Base-by-base conservation (phyloP, 2,888 invertebrate species). In the Perithous albicinctus region DNA sequence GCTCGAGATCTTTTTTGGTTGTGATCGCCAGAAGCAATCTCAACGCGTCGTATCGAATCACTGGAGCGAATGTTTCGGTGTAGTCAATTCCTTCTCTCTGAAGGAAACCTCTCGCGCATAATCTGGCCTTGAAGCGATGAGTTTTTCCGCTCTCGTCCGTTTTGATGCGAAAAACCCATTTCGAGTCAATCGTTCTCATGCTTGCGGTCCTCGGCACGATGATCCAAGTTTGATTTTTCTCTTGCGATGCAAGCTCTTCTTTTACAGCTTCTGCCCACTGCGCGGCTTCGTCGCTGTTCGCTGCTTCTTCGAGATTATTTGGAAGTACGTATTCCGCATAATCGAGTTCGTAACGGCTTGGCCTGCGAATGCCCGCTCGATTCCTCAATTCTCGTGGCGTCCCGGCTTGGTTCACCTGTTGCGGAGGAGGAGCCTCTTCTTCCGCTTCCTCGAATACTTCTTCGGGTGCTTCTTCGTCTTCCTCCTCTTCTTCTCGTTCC, bases 281-380 rank as follows among this genome's bases (percentile, higher is more conserved):
- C n/a, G n/a, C n/a, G n/a, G n/a, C n/a, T n/a, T 0, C 10, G 10
- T 12, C 1, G 12, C 72, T 72, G 10, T 35, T 2, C 5, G 1
- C 8, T 8, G 59, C 73, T 43, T 73, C 73, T 23, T 73, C 20
- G 26, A 23, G 20, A 12, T n/a, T 41, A 6, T 59, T 43, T 0
- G 73, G 73, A 15, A 63, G 7, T 6, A 61, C 46, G 6, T 15
- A 43, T 20, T 73, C 73, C 0, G 66, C 32, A 32, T 66, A 29
- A 32, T 46, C 29, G 32, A 43, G 8, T 41, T 59, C 35, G 1
- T 29, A 7, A 23, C 18, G 1, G 20, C 69, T 67, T 26, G 69
- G 69, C 12, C 18, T 1, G 7, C 69, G 51, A 12, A 67, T 43
- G 2, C 7, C 23, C 6, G 0, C n/a, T 23, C 48, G 43, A 67